Percentiles rank a stretch among this genome's conserved stretches.
phyloP scores from a whole-genome alignment of 2,888 invertebrate genomes.

The Brachypterus glaber region DNA sequence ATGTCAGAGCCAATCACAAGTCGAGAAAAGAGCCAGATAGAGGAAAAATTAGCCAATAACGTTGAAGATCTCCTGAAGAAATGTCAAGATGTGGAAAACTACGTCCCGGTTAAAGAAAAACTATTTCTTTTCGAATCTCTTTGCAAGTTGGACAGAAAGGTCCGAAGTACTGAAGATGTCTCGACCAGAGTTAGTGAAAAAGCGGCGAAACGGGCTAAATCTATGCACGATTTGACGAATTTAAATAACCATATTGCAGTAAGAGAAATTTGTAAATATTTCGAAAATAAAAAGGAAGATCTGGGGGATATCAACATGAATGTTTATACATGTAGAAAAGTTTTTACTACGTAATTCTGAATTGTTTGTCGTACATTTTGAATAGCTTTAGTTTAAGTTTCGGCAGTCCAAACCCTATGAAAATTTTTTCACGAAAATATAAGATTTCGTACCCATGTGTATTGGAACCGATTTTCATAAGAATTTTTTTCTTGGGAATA shows the following conservation, averaged over 20 bases:
- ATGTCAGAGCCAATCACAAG: neutral
- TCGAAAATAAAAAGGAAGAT: constrained; percentile 44
- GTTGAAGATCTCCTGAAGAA: constrained; percentile 44
- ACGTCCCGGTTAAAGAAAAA: constrained; percentile 62
- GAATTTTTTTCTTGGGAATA: too few relatives aligned
- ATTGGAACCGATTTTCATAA: too few relatives aligned
- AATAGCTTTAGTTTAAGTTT: too few relatives aligned
- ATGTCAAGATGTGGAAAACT: constrained; percentile 51
- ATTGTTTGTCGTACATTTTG: too few relatives aligned
- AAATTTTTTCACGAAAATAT: too few relatives aligned
- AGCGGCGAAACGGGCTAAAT: constrained; percentile 50
- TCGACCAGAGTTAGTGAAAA: constrained; percentile 41
- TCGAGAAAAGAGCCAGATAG: constrained; percentile 14
- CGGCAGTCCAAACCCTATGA: too few relatives aligned
- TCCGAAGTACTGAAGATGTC: constrained; percentile 57
- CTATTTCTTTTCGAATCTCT: constrained; percentile 61
- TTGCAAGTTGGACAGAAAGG: constrained; percentile 51
- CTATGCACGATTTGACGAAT: constrained; percentile 54
- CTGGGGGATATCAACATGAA: too few relatives aligned
- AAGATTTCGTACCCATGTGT: too few relatives aligned
- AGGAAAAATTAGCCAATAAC: constrained; percentile 40
- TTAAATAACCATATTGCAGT: constrained; percentile 44
- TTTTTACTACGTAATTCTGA: too few relatives aligned
- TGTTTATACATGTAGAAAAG: too few relatives aligned
- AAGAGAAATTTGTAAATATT: constrained; percentile 60